Percentiles rank a stretch among this genome's conserved stretches.
Evolutionary conservation across 1,140 invertebrate genomes (phyloP).

Genomic region (Aphelenchoides fujianensis): DNA sequence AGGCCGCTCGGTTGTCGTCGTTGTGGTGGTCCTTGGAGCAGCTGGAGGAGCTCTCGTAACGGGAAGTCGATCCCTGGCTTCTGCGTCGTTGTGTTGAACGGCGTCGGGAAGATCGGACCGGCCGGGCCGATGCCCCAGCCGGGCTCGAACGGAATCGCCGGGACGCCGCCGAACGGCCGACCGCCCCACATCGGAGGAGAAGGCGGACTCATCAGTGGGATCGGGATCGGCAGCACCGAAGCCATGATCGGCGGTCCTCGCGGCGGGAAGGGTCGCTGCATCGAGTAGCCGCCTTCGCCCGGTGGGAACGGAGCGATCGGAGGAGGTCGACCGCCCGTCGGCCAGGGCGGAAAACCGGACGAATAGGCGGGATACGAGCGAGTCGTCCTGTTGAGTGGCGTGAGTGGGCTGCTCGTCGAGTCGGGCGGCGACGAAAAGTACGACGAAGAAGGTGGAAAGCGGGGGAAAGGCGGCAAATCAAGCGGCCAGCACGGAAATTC

Average conservation of each 20-base stretch:
- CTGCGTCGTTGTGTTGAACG: not conserved
- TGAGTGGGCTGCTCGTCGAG: not conserved
- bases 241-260: not conserved
- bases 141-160: not conserved
- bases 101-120: not conserved
- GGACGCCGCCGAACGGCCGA: not conserved
- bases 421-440: not conserved
- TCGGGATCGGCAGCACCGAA: not conserved
- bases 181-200: not conserved
- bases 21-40: not conserved
- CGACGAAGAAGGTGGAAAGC: not conserved
- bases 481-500: not conserved
- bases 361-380: slow-evolving; percentile 4
- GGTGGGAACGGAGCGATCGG: not conserved
- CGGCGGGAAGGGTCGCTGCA: not conserved
- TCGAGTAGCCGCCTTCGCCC: not conserved
- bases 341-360: not conserved
- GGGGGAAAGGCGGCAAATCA: not conserved
- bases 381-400: not conserved
- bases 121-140: not conserved
- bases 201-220: not conserved
- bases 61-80: not conserved
- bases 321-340: not conserved
- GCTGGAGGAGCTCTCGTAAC: not conserved
- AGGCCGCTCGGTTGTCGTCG: not conserved